Percentiles rank a stretch among this genome's conserved stretches.
phyloP scores from a whole-genome alignment of 1,140 invertebrate species.

The Mercenaria mercenaria region DNA sequence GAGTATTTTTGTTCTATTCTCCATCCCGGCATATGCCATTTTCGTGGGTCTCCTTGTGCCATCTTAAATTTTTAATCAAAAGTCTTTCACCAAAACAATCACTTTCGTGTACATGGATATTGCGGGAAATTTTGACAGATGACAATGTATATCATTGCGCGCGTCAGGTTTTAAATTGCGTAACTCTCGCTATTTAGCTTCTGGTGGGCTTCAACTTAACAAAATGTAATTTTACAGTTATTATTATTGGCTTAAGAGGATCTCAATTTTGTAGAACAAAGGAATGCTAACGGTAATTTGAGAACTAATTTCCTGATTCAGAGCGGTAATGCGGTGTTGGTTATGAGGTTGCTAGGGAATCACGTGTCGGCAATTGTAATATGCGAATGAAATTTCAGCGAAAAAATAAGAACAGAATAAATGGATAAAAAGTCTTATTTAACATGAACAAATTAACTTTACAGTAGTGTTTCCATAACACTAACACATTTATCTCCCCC shows the following conservation, averaged over 20 bases:
- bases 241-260: too few species aligned
- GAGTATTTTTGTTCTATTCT: slow-evolving; percentile 82
- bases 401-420: too few species aligned
- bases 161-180: background rate
- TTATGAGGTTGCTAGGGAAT: slow-evolving; percentile 69
- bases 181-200: too few species aligned
- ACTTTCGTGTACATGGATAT: slow-evolving; percentile 42
- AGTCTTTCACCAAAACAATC: background rate
- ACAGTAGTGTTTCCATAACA: too few species aligned
- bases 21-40: slow-evolving; percentile 83
- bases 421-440: too few species aligned
- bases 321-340: background rate
- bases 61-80: slow-evolving; percentile 52
- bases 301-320: slow-evolving; percentile 28
- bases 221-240: too few species aligned
- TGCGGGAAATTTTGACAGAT: slow-evolving; percentile 69
- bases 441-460: too few species aligned
- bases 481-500: too few species aligned
- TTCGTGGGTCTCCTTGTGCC: slow-evolving; percentile 76
- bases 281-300: too few species aligned
- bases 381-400: background rate
- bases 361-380: background rate
- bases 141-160: slow-evolving; percentile 38
- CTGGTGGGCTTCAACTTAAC: too few species aligned
- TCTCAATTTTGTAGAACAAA: too few species aligned